A percentile compares a stretch with the other conserved stretches of the same genome.
Conservation (phyloP, 2,888 invertebrate genomes). For the Scaptomyza tumidula region DNA sequence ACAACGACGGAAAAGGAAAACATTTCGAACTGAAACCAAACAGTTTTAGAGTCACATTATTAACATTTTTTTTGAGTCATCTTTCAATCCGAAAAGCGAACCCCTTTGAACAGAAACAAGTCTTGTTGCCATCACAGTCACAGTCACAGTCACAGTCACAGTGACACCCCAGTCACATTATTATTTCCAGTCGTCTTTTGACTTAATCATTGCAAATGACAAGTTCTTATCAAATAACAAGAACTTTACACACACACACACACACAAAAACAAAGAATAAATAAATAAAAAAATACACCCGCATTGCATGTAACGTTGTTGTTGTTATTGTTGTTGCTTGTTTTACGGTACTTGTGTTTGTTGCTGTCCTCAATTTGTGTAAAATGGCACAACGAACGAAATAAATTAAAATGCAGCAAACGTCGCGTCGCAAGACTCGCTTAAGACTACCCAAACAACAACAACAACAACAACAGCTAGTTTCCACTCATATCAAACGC, state of each 20-base stretch:
- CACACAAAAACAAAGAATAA: too few species aligned
- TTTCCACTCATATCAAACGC: constrained; percentile 38
- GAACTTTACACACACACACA: constrained; percentile 1
- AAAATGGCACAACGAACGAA: constrained; percentile 76
- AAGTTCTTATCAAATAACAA: constrained; percentile 68
- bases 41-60: too few species aligned
- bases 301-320: constrained; percentile 41
- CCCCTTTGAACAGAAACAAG: background rate
- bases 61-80: too few species aligned
- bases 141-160: background rate
- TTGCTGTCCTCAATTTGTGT: constrained; percentile 75
- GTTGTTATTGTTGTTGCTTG: constrained; percentile 26
- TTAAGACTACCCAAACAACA: constrained; percentile 17
- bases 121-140: background rate
- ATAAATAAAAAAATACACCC: too few species aligned
- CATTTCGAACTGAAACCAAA: too few species aligned
- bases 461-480: constrained; percentile 20
- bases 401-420: constrained; percentile 76
- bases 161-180: background rate
- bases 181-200: background rate
- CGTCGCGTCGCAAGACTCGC: constrained; percentile 40
- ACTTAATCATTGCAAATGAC: constrained; percentile 58
- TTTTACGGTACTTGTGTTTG: constrained; percentile 30
- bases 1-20: too few species aligned
- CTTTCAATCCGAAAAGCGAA: too few species aligned